Evolutionary conservation across 2,888 invertebrate genomes (phyloP).

Genomic region (Acholoe squamosa): DNA sequence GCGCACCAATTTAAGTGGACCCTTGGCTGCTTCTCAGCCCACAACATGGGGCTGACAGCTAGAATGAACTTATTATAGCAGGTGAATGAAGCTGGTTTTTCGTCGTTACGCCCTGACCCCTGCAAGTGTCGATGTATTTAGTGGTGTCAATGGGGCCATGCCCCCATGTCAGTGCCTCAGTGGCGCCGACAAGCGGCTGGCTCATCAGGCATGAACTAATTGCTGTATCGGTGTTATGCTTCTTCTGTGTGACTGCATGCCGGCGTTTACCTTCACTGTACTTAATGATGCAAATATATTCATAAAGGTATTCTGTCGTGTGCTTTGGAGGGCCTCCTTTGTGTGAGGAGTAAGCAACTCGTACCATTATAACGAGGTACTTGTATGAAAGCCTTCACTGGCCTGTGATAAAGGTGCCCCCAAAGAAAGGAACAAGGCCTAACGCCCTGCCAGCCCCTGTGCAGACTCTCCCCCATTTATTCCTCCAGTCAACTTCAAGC

Average conservation of each 20-base stretch:
- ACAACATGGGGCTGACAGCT: neutral
- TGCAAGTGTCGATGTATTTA: neutral
- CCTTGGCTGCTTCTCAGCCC: constrained; percentile 12
- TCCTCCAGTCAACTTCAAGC: constrained; percentile 3
- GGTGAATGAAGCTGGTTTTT: constrained; percentile 41
- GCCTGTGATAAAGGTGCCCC: constrained; percentile 39
- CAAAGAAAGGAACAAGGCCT: constrained; percentile 23
- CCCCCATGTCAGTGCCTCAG: constrained; percentile 44
- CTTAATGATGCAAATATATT: constrained; percentile 63
- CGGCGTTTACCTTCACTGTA: constrained; percentile 56
- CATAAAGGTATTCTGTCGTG: constrained; percentile 44
- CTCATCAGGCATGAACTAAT: constrained; percentile 50
- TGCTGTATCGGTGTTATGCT: constrained; percentile 62
- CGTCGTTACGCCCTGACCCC: constrained; percentile 56
- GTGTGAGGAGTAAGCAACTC: constrained; percentile 46
- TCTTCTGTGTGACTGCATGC: constrained; percentile 35
- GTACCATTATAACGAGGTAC: constrained; percentile 62
- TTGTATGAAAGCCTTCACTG: constrained; percentile 52
- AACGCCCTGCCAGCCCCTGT: neutral
- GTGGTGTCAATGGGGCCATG: constrained; percentile 16
- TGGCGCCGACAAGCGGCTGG: constrained; percentile 16
- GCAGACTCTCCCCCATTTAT: constrained; percentile 1
- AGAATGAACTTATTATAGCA: constrained; percentile 54
- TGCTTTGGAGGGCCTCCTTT: constrained; percentile 53
- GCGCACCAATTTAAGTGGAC: constrained; percentile 59